phyloP scores from a whole-genome alignment of 2,888 invertebrate genomes.

The Apotomis capreana region DNA sequence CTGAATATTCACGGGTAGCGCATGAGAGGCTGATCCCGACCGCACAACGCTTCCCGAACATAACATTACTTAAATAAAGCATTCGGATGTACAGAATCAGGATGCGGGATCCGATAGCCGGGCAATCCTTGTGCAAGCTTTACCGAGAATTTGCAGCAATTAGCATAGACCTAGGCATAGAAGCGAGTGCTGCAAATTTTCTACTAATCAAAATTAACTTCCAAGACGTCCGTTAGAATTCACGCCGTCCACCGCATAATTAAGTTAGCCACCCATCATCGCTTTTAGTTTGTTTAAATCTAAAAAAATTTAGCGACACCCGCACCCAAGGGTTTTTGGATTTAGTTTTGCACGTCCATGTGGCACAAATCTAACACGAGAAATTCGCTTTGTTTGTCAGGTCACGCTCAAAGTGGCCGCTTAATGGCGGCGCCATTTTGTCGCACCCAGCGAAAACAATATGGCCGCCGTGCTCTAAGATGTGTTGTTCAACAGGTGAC shows the following conservation, averaged over 20 bases:
- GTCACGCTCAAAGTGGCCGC: constrained; percentile 36
- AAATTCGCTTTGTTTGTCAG: constrained; percentile 36
- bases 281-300: constrained; percentile 67
- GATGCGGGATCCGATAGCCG: constrained; percentile 39
- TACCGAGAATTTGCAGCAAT: constrained; percentile 64
- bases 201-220: constrained; percentile 34
- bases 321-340: constrained; percentile 57
- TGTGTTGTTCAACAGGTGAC: constrained; percentile 85
- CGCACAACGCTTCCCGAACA: constrained; percentile 71
- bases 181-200: constrained; percentile 60
- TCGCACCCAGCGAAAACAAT: constrained; percentile 50
- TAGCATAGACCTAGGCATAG: constrained; percentile 54
- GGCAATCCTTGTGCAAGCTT: constrained; percentile 40
- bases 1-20: constrained; percentile 79
- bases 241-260: constrained; percentile 72
- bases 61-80: constrained; percentile 50
- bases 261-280: constrained; percentile 73
- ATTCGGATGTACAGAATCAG: constrained; percentile 47
- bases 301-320: constrained; percentile 59
- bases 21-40: constrained; percentile 74
- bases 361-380: constrained; percentile 42
- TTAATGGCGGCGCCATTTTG: constrained; percentile 50
- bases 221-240: constrained; percentile 57
- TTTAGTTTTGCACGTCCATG: constrained; percentile 43
- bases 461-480: constrained; percentile 75